Conservation (phyloP, 2,113 vertebrate species). For the Platysternon megacephalum region DNA sequence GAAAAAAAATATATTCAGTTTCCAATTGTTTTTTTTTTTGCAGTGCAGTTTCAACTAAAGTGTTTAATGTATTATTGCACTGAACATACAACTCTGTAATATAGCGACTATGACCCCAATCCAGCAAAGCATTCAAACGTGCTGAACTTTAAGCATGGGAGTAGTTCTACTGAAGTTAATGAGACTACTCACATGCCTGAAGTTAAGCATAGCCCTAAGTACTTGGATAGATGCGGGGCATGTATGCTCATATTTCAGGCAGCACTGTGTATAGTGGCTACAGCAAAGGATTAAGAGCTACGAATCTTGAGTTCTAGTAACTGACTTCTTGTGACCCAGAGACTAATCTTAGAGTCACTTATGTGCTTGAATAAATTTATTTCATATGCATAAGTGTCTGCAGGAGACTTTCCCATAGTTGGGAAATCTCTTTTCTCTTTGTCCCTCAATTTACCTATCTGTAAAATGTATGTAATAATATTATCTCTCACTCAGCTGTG, state of each 20-base stretch:
- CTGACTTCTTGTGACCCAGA: not conserved
- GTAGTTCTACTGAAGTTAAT: not conserved
- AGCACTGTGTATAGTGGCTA: not conserved
- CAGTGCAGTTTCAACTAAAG: not conserved
- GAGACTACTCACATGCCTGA: not conserved
- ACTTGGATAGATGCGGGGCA: not conserved
- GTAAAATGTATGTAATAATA: fast-evolving
- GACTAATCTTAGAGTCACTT: not conserved
- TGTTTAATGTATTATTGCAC: not conserved
- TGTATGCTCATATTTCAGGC: fast-evolving
- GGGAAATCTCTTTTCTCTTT: not conserved
- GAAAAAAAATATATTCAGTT: not conserved
- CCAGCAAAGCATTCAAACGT: not conserved
- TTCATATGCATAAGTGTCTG: not conserved
- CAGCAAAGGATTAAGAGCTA: not conserved
- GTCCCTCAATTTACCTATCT: not conserved
- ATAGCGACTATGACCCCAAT: not conserved
- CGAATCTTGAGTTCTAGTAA: not conserved
- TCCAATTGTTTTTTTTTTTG: not conserved
- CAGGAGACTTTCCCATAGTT: not conserved
- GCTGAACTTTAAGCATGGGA: not conserved
- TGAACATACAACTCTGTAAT: not conserved
- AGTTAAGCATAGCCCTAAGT: not conserved
- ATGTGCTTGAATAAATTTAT: not conserved
- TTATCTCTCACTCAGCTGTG: fast-evolving